Percentiles rank a stretch among this genome's conserved stretches.
These are phyloP conservation scores for Hemicrepidius hirtus DNA, from an alignment of 2,888 invertebrate genomes.

Conservation along the genomic window DNA sequence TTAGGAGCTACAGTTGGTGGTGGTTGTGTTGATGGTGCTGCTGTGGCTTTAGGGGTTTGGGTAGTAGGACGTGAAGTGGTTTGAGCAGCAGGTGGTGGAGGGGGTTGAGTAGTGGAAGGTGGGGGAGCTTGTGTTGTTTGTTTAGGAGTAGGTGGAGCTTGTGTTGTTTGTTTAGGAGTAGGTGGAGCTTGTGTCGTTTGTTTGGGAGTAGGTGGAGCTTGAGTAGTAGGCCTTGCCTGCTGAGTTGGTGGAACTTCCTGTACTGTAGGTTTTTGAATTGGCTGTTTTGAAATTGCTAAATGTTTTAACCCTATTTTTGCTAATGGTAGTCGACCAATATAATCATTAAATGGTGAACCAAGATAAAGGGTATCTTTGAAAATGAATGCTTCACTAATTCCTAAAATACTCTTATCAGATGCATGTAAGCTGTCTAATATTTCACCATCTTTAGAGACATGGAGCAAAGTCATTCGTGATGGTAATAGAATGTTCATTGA, in stretches of 20 bases:
- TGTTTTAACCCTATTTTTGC: conserved; percentile 71
- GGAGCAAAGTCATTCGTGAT: conserved; percentile 74
- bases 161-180: neutral
- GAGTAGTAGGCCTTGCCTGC: conserved; percentile 26
- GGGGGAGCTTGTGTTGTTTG: too few species aligned
- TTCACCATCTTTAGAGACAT: conserved; percentile 83
- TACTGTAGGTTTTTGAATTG: conserved; percentile 33
- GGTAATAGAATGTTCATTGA: conserved; percentile 60
- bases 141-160: conserved; percentile 45
- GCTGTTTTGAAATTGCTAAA: conserved; percentile 49
- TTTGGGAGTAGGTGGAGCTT: conserved; percentile 45
- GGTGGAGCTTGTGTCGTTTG: conserved; percentile 46
- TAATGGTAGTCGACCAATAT: conserved; percentile 78
- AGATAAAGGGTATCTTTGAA: conserved; percentile 79
- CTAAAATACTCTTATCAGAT: conserved; percentile 74
- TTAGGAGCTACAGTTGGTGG: conserved; percentile 39
- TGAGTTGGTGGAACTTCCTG: conserved; percentile 27
- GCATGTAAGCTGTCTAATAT: conserved; percentile 81
- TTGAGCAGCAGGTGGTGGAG: conserved; percentile 57
- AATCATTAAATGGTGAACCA: conserved; percentile 82
- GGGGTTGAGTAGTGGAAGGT: conserved; percentile 41
- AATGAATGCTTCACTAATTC: conserved; percentile 81
- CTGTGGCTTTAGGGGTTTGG: conserved; percentile 42
- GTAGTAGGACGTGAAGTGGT: conserved; percentile 34
- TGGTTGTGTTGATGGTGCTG: conserved; percentile 42